A percentile compares a stretch with the other conserved stretches of the same genome.
Evolutionary conservation across 2,113 vertebrate species (phyloP).

Genomic region (Onychostruthus taczanowskii): DNA sequence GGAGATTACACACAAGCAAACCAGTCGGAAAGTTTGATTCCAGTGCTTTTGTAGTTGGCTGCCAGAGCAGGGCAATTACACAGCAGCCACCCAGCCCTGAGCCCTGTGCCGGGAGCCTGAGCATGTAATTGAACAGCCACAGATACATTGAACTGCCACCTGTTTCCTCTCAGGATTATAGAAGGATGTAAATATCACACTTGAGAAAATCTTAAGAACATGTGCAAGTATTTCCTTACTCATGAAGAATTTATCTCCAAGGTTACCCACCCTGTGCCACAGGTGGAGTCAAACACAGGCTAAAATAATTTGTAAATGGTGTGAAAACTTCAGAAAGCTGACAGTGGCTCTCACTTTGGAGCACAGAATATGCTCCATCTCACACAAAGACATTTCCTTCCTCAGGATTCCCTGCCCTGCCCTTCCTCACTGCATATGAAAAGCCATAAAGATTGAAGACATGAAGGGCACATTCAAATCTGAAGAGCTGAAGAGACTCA

Average conservation of each 20-base stretch:
- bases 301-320: neutral
- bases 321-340: neutral
- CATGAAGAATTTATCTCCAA: conserved; percentile 3
- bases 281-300: neutral
- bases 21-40: neutral
- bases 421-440: neutral
- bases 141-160: neutral
- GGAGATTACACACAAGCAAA: neutral
- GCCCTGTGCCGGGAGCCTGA: neutral
- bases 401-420: neutral
- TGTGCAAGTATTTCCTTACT: conserved; percentile 20
- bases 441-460: neutral
- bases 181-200: neutral
- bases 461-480: neutral
- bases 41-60: neutral
- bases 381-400: neutral
- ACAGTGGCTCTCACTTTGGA: neutral
- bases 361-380: neutral
- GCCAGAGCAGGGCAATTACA: neutral
- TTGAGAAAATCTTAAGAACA: neutral
- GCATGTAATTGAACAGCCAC: conserved; percentile 12
- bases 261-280: neutral
- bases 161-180: conserved; percentile 24
- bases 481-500: neutral
- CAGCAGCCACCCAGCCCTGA: neutral